Percentiles rank a stretch among this genome's conserved stretches.
Conservation (phyloP, 2,113 vertebrate species). For the Mastomys coucha region DNA sequence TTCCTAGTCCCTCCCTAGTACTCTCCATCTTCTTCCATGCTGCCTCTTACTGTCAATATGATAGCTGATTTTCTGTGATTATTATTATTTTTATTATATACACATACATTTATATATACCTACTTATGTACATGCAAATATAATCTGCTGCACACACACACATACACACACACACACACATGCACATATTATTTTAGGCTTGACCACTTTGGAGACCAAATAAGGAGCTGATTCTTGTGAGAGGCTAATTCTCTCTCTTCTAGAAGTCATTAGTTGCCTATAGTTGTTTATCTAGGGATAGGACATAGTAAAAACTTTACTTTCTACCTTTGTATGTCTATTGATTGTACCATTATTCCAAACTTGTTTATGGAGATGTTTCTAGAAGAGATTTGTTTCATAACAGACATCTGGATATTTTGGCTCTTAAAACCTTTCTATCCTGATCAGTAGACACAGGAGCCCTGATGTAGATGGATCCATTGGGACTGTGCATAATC, state of each 20-base stretch:
- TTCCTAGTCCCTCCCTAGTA: background rate
- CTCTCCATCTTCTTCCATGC: background rate
- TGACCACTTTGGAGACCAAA: background rate
- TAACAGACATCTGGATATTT: background rate
- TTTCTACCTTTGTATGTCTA: background rate
- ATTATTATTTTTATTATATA: background rate
- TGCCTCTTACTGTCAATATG: too few relatives aligned
- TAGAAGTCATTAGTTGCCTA: background rate
- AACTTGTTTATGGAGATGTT: background rate
- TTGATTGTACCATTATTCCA: background rate
- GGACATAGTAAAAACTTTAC: background rate
- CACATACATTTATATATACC: background rate
- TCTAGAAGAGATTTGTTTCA: background rate
- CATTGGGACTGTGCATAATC: background rate
- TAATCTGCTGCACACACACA: too few relatives aligned
- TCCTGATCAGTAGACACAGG: background rate
- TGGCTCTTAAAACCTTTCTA: background rate
- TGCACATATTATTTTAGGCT: background rate
- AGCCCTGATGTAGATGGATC: background rate
- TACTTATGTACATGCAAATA: too few relatives aligned
- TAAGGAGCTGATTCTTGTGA: background rate
- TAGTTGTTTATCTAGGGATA: background rate
- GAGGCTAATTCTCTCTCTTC: background rate
- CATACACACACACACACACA: background rate
- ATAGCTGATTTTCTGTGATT: background rate